A percentile compares a stretch with the other conserved stretches of the same genome.
These are phyloP conservation scores for Anisognathus igniventris DNA, from an alignment of 2,797 vertebrate genomes.

Conservation along the genomic window DNA sequence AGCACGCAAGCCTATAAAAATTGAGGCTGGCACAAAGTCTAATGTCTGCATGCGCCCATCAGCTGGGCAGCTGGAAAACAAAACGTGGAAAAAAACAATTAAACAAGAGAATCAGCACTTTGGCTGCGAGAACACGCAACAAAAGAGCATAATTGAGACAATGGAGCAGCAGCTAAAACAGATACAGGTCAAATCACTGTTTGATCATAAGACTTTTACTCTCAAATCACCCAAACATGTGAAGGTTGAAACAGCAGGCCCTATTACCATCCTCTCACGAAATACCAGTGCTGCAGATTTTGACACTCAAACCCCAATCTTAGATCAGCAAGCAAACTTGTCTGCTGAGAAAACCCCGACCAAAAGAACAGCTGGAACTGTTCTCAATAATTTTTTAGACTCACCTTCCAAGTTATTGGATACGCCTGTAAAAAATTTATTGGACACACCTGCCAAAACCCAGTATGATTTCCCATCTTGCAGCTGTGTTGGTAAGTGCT, in stretches of 20 bases:
- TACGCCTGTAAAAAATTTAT: conserved; percentile 91
- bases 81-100: conserved; percentile 72
- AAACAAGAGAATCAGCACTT: conserved; percentile 75
- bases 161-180: conserved; percentile 95
- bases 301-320: conserved; percentile 53
- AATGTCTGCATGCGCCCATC: conserved; percentile 70
- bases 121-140: conserved; percentile 66
- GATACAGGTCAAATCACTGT: conserved; percentile 88
- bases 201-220: conserved; percentile 86
- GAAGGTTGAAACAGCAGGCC: conserved; percentile 89
- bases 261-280: conserved; percentile 86
- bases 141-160: conserved; percentile 89
- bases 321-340: conserved; percentile 72
- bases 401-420: conserved; percentile 93
- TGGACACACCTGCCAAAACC: conserved; percentile 94
- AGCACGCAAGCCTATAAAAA: conserved; percentile 78
- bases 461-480: conserved; percentile 97
- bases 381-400: conserved; percentile 89
- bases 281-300: conserved; percentile 76
- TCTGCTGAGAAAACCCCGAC: conserved; percentile 84
- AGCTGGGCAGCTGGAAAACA: conserved; percentile 69
- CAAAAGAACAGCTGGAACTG: conserved; percentile 86
- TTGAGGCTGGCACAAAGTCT: conserved; percentile 79
- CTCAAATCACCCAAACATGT: conserved; percentile 86
- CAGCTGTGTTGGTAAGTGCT: conserved; percentile 93